These are phyloP conservation scores for Gnathochromis pfefferi DNA, from an alignment of 2,113 vertebrate species.

Conservation along the genomic window DNA sequence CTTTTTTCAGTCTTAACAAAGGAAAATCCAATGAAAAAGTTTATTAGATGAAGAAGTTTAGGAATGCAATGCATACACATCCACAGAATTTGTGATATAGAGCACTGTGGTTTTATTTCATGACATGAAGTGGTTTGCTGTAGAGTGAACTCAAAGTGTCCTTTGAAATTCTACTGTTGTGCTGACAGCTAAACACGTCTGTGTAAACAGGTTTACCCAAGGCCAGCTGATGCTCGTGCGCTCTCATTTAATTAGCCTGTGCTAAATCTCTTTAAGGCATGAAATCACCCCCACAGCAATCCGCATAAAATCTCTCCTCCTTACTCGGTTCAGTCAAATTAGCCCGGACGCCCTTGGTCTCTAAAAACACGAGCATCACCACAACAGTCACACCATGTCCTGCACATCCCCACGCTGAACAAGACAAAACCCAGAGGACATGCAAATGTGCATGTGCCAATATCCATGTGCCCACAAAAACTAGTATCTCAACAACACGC, in stretches of 20 bases:
- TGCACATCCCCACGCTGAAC: neutral
- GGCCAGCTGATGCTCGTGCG: conserved; percentile 1
- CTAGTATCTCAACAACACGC: neutral
- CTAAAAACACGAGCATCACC: neutral
- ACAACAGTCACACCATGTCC: neutral
- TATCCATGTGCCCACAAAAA: neutral
- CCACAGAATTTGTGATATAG: neutral
- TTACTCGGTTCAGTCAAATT: neutral
- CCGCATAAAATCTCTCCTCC: conserved; percentile 45
- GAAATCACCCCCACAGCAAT: conserved; percentile 45
- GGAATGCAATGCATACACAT: neutral
- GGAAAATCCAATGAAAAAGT: neutral
- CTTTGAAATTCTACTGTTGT: neutral
- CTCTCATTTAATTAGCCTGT: conserved; percentile 58
- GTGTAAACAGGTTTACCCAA: conserved; percentile 15
- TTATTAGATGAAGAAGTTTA: neutral
- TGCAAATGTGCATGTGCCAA: neutral
- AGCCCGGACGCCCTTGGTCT: conserved; percentile 32
- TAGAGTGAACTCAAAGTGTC: neutral
- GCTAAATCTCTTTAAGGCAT: conserved; percentile 59
- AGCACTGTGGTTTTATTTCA: neutral
- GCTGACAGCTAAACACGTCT: neutral
- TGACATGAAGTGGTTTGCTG: neutral
- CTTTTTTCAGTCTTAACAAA: neutral
- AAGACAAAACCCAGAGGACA: neutral